Conservation (phyloP, 92 coral and sea anemone genomes). For the Porites lobata region DNA sequence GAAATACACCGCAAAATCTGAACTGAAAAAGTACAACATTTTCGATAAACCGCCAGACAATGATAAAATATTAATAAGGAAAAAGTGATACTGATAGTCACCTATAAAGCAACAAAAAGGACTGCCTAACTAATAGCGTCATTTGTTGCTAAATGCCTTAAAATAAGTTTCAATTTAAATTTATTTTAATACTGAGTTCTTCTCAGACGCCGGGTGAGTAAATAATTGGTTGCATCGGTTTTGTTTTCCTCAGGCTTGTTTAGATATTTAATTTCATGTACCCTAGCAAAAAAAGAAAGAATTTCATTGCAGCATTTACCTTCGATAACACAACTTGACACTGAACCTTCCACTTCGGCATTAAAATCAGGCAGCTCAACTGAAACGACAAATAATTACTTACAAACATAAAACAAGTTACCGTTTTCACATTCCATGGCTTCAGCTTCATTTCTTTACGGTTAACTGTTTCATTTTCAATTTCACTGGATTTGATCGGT, state of each 20-base stretch:
- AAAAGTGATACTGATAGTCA: constrained; percentile 8
- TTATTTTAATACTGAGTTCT: constrained; percentile 8
- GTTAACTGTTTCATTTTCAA: constrained; percentile 19
- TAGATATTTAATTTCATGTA: constrained; percentile 10
- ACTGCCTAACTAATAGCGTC: neutral
- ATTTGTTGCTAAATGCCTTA: neutral
- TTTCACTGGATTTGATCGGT: constrained; percentile 26
- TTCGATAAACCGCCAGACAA: neutral
- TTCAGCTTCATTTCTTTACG: constrained; percentile 22
- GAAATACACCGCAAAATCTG: neutral
- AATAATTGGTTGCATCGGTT: constrained; percentile 1
- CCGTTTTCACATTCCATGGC: constrained; percentile 29
- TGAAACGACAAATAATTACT: constrained; percentile 18
- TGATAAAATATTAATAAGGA: neutral
- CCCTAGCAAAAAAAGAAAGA: neutral
- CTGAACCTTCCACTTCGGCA: constrained; percentile 21
- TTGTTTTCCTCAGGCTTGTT: constrained; percentile 10
- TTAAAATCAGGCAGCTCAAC: constrained; percentile 10
- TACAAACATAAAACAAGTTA: constrained; percentile 17
- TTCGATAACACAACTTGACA: constrained; percentile 10
- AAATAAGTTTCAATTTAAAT: neutral
- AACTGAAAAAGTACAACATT: constrained; percentile 1
- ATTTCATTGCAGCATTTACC: constrained; percentile 15
- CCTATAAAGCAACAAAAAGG: neutral
- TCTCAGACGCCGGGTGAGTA: constrained; percentile 8